These are phyloP conservation scores for Brachypalpus laphriformis DNA, from an alignment of 2,888 invertebrate species.

Conservation along the genomic window DNA sequence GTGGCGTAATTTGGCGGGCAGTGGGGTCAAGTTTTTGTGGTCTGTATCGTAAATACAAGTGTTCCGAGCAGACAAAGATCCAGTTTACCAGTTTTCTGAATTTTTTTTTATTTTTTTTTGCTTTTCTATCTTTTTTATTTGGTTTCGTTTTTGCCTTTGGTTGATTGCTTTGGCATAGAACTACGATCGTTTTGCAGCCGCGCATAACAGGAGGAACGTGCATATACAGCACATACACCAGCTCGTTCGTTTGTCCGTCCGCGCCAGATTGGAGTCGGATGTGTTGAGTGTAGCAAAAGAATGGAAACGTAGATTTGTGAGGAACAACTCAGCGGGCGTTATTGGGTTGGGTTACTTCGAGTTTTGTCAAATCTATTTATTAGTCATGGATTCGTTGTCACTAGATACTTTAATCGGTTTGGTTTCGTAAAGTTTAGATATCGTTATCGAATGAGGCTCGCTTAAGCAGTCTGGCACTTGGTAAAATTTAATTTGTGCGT, in stretches of 20 bases:
- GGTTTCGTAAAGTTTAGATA: slow-evolving; percentile 19
- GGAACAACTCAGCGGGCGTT: slow-evolving; percentile 27
- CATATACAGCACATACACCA: neutral
- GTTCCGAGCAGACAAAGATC: slow-evolving; percentile 44
- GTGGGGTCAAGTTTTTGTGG: slow-evolving; percentile 67
- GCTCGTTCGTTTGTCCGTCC: neutral
- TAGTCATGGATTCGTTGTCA: slow-evolving; percentile 7
- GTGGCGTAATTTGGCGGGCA: slow-evolving; percentile 71
- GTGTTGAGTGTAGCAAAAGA: slow-evolving; percentile 13
- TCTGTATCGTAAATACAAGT: slow-evolving; percentile 58
- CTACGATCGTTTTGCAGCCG: slow-evolving; percentile 37
- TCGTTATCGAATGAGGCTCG: slow-evolving; percentile 18
- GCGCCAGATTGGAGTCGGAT: slow-evolving; percentile 7
- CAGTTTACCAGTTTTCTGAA: slow-evolving; percentile 40
- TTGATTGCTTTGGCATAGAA: slow-evolving; percentile 63
- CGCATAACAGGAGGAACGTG: slow-evolving; percentile 1
- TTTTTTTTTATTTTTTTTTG: neutral
- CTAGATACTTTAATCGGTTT: neutral
- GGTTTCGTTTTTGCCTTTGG: slow-evolving; percentile 25
- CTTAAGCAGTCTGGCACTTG: neutral
- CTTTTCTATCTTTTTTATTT: neutral
- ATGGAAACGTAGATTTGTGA: slow-evolving; percentile 4
- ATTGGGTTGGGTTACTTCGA: neutral
- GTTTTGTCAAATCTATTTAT: slow-evolving; percentile 9
- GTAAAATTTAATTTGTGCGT: slow-evolving; percentile 15